phyloP scores from a whole-genome alignment of 2,797 vertebrate genomes.

The Lepilemur ruficaudatus region DNA sequence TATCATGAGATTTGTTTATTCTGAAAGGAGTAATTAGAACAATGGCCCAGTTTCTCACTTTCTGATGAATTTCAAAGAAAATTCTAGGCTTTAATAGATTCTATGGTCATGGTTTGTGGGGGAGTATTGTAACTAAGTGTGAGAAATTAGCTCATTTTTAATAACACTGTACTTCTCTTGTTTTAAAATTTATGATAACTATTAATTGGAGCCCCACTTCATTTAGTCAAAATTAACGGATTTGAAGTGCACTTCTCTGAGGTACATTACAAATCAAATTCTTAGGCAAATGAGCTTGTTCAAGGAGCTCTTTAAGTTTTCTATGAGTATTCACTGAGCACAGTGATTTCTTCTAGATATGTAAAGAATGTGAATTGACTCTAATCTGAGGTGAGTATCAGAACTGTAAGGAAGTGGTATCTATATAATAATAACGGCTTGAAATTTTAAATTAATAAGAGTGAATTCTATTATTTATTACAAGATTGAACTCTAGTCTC shows the following conservation, averaged over 20 bases:
- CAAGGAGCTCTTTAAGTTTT: slow-evolving; percentile 28
- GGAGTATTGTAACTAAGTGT: neutral
- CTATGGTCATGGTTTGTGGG: neutral
- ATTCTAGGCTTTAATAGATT: neutral
- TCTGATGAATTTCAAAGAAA: neutral
- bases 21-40: slow-evolving; percentile 17
- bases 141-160: slow-evolving; percentile 31
- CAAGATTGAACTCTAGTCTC: neutral
- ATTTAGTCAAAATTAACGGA: slow-evolving; percentile 57
- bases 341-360: neutral
- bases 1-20: neutral
- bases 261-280: slow-evolving; percentile 55
- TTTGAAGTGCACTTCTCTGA: slow-evolving; percentile 52
- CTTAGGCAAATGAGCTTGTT: slow-evolving; percentile 49
- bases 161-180: slow-evolving; percentile 1
- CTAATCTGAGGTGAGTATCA: neutral
- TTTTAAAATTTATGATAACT: slow-evolving; percentile 53
- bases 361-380: neutral
- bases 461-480: neutral
- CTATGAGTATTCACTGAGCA: slow-evolving; percentile 35
- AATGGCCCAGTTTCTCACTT: neutral
- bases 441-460: neutral
- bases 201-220: slow-evolving; percentile 58
- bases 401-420: neutral
- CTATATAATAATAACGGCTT: neutral